phyloP scores from a whole-genome alignment of 2,797 vertebrate genomes.

The Lepilemur septentrionalis region DNA sequence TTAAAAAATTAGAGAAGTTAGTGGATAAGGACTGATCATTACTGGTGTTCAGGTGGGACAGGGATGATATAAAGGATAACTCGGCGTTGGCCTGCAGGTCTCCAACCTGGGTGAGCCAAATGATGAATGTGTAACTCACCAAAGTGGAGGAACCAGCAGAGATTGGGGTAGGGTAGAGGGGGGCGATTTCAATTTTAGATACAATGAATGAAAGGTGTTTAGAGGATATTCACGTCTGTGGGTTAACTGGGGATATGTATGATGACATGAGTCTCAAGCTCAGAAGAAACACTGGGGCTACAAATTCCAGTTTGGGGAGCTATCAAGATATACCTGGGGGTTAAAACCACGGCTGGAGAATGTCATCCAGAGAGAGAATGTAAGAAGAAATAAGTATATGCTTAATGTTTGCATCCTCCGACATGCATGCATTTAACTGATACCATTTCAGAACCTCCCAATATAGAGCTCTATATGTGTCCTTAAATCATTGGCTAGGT shows the following conservation, averaged over 20 bases:
- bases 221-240: not conserved
- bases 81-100: not conserved
- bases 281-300: not conserved
- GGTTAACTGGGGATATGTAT: not conserved
- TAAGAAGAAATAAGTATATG: not conserved
- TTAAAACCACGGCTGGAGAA: not conserved
- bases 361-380: too few species aligned
- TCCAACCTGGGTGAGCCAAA: not conserved
- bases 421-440: not conserved
- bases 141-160: not conserved
- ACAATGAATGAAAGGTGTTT: not conserved
- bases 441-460: not conserved
- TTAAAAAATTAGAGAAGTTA: not conserved
- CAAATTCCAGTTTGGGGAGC: not conserved
- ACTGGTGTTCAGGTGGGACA: not conserved
- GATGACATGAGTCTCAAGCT: not conserved
- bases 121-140: not conserved
- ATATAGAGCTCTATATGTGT: not conserved
- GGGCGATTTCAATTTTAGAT: not conserved
- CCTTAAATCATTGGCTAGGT: not conserved
- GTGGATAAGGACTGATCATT: not conserved
- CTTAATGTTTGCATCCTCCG: not conserved
- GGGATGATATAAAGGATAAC: not conserved
- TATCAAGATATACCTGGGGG: not conserved
- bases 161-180: accelerated